phyloP scores from a whole-genome alignment of 2,888 invertebrate species.

The Dolomedes plantarius region DNA sequence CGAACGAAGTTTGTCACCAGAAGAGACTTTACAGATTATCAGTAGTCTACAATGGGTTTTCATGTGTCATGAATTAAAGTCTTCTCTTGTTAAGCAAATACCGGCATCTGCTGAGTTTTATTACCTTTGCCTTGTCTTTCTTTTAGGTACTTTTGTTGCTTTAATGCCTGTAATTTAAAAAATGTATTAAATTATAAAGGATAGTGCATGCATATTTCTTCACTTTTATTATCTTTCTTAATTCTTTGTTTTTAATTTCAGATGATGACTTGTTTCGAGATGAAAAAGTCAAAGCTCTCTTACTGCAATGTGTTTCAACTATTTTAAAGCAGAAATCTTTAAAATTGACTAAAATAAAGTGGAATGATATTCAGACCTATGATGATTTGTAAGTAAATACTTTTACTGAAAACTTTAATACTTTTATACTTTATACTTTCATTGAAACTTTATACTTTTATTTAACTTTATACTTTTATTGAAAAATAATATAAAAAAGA shows the following conservation, averaged over 20 bases:
- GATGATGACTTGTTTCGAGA: slow-evolving; percentile 42
- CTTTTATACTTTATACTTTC: neutral
- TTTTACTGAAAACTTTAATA: too few relatives aligned
- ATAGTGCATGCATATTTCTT: too few relatives aligned
- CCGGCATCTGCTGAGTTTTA: slow-evolving; percentile 39
- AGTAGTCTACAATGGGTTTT: slow-evolving; percentile 48
- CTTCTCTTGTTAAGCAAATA: slow-evolving; percentile 28
- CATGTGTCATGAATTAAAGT: slow-evolving; percentile 1
- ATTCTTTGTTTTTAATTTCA: neutral
- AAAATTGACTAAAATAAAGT: slow-evolving; percentile 25
- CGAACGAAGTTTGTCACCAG: neutral
- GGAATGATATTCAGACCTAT: slow-evolving; percentile 27
- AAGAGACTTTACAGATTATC: slow-evolving; percentile 18
- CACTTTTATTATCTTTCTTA: neutral
- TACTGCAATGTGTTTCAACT: slow-evolving; percentile 6
- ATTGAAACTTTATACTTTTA: too few relatives aligned
- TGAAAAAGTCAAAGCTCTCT: slow-evolving; percentile 2
- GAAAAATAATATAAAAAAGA: too few relatives aligned
- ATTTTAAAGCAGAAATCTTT: slow-evolving; percentile 28
- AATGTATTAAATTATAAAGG: too few relatives aligned
- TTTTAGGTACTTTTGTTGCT: slow-evolving; percentile 35
- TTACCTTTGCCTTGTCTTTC: slow-evolving; percentile 45
- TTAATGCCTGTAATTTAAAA: neutral
- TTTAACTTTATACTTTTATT: too few relatives aligned
- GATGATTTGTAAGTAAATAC: slow-evolving; percentile 62